phyloP scores from a whole-genome alignment of 2,113 vertebrate genomes.

The Triplophysa rosa region DNA sequence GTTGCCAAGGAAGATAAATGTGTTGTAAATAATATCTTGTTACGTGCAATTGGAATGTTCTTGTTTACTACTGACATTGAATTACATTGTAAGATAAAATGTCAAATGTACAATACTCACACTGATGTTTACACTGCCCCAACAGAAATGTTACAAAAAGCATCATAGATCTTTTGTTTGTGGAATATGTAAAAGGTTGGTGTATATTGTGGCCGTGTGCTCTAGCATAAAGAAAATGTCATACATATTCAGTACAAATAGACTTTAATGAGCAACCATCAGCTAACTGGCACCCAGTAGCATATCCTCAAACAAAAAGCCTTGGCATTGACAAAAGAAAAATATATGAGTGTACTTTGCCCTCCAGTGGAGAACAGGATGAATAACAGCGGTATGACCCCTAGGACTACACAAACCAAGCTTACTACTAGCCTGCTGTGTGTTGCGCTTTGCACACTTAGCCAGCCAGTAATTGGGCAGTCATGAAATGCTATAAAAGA shows the following conservation, averaged over 20 bases:
- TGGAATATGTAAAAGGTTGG: too few relatives aligned
- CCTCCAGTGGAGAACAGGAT: slow-evolving; percentile 43
- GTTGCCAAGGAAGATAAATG: slow-evolving; percentile 17
- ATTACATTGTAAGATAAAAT: background rate
- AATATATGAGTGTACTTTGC: slow-evolving; percentile 34
- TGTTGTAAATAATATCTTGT: background rate
- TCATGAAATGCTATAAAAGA: slow-evolving; percentile 22
- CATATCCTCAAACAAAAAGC: background rate
- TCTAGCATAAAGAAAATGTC: background rate
- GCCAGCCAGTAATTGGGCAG: background rate
- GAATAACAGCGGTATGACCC: background rate
- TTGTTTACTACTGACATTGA: background rate
- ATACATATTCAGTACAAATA: background rate
- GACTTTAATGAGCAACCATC: background rate
- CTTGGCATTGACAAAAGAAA: background rate
- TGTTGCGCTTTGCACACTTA: background rate
- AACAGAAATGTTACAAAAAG: too few relatives aligned
- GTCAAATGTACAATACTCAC: too few relatives aligned
- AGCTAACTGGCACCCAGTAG: too few relatives aligned
- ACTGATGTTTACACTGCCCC: too few relatives aligned
- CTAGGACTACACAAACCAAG: background rate
- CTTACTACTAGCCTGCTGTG: background rate
- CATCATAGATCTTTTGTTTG: too few relatives aligned
- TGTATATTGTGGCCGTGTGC: too few relatives aligned
- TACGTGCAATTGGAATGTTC: background rate